Base-by-base conservation (phyloP, 2,797 vertebrate species). In the Triplophysa yarkandensis region DNA sequence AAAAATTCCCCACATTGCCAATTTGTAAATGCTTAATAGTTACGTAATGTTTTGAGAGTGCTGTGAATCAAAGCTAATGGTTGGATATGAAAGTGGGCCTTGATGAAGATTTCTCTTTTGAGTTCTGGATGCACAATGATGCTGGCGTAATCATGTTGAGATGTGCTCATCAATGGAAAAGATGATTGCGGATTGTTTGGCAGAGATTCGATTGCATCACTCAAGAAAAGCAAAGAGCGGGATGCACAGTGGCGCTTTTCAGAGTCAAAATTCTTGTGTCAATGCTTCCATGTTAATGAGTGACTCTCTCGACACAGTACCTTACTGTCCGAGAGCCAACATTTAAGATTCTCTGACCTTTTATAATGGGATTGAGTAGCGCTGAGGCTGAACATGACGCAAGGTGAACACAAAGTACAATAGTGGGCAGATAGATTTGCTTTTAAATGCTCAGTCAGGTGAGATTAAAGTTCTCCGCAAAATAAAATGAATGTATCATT, bases 131-230 rank as follows among this genome's bases (percentile, higher is more conserved):
- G 55, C 16, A 34, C 55, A 58, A 32, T 58, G 55, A 17, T 58
- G 17, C 8, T 19, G 19, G 28, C 16, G 14, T 58, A 34, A 28
- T 34, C 55, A 32, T 1, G 30, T 30, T 58, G 9, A 32, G 28
- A 58, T 58, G 54, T 58, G 17, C 17, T 32, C 55, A 10, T 28
- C 28, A 1, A 17, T 58, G 55, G 55, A 32, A 58, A 57, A 19
- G 17, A 58, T 58, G 55, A 58, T 32, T 19, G n/a, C 32, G 25
- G 52, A 4, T 34, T 58, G 28, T 58, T 58, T 58, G 55, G 55
- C 55, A 58, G 55, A 34, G 17, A 34, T 32, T 19, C 25, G 17
- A 32, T 58, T 58, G 55, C 28, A 32, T 58, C 28, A 32, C 30
- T 58, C 17, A 16, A 57, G 52, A 55, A 27, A 55, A 55, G 52